Base-by-base conservation (phyloP, 2,888 invertebrate species). In the Oligia fasciuncula region DNA sequence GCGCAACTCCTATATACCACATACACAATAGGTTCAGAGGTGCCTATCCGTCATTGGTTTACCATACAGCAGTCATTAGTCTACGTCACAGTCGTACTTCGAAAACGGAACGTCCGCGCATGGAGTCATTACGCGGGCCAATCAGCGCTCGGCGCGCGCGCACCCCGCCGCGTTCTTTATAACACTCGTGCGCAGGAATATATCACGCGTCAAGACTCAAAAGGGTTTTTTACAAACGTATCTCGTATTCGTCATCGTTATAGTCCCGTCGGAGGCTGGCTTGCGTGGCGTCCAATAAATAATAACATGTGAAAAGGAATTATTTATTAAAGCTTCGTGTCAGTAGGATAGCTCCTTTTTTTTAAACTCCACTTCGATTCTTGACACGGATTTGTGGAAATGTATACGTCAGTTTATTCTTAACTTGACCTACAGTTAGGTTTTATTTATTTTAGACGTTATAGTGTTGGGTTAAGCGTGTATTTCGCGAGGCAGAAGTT, bases 231-330 rank as follows among this genome's bases (percentile, higher is more conserved):
- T 94, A 95, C 94, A 93, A 94, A 95, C 95, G 93, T 94, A 96
- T 96, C 96, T 95, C 93, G 93, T 95, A 96, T 97, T 96, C 96
- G 96, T 97, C 96, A 96, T 96, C 96, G 96, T 96, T 96, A 95
- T 88, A 91, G 87, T 86, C 89, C 88, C 88, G 90, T 90, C 93
- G 90, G 93, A 92, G 92, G 91, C 91, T 90, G 92, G 92, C 90
- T 90, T 83, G 91, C 90, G 84, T 88, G 93, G 91, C 92, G 93
- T 90, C 94, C 92, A 92, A 96, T 96, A 96, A 96, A 96, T 96
- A 95, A 95, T 94, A 94, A 93, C 85, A 93, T 90, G 91, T 92
- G 93, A 93, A 93, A 94, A 93, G 91, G 91, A 92, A 93, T 94
- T 94, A 95, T 95, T 95, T 95, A 95, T 95, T 92, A 92, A 92